Evolutionary conservation across 1,140 invertebrate species (phyloP), one percentile per base, ranked within the genome.

Genomic region (Saxidomus purpurata): DNA sequence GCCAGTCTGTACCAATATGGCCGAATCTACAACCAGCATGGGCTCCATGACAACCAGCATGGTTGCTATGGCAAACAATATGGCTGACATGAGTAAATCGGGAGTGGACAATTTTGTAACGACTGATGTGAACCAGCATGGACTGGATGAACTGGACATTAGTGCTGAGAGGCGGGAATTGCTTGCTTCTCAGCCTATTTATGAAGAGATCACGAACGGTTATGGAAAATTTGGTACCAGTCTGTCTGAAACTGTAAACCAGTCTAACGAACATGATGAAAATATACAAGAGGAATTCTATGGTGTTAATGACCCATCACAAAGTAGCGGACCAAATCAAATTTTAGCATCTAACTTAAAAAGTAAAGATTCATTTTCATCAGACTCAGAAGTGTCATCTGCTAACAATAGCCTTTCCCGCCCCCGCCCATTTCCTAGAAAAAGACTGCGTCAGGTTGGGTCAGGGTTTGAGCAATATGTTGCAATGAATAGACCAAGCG

Each of bases 201-300:
- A 95, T 85, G 94, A 95, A 80, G 94, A 95, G 87, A 95, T 95
- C 15, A 86, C 89, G 8, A 93, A 94, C 71, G 93, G 92, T 8
- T 91, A 92, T 63, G 89, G 87, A 59, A 92, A 93, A 87, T 79
- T 74, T n/a, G 89, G 87, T 25, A 43, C 85, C 13, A 74, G 43
- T 76, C 38, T 9, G n/a, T 17, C 19, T 1, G 40, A 34, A 31
- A 17, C 25, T 15, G 13, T 22, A 28, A 13, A 52, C 9, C 52
- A 69, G n/a, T 40, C 11, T 81, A 49, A 25, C 2, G 52, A 83
- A 15, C 22, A 84, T 28, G 17, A 28, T 38, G 63, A 67, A 49
- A 47, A 36, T 47, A 28, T 43, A 40, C 15, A 71, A 34, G 59
- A 61, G 40, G 36, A 90, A 55, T 38, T 89, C 38, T 80, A 89